Evolutionary conservation across 2,113 vertebrate genomes (phyloP), one percentile per base, ranked within the genome.

Genomic region (Hyperopisus bebe): DNA sequence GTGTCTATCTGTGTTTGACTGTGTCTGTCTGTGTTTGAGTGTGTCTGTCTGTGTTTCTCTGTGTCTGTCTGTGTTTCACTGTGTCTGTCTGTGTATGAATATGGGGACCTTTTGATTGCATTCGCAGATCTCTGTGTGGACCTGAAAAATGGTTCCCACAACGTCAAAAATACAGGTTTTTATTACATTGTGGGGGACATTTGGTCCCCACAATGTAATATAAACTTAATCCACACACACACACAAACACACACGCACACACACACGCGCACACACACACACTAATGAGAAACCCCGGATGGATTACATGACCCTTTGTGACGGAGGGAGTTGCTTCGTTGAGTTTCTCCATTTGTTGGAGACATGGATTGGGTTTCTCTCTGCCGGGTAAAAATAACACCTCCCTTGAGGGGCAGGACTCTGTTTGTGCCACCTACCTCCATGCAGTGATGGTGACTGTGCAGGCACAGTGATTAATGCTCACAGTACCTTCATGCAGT

Each of bases 1-100:
- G n/a, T 90, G 87, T 89, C 74, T 53, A 8, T 53, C 17, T 50
- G 90, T 42, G 85, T 88, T 35, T 62, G 55, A 53, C 88, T 50
- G 3, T 58, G 31, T 83, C 19, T 39, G 2, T 46, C 27, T 88
- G 0, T 80, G 74, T 39, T 17, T 82, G 77, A 3, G 4, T 66
- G n/a, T n/a, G 55, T 89, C 74, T 53, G 10, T 53, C 17, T 50
- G 90, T 42, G 85, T 88, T 35, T 62, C 39, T 39, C 88, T 50
- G 3, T 90, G 87, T 89, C 74, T 53, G 10, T 53, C 17, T 50
- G 90, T 42, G 85, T 88, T 35, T 62, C 39, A 53, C 88, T 50
- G 3, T 58, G 31, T 83, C 19, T 39, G 2, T 46, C 27, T 88
- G 0, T 80, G 74, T 39, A 39, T 82, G 77, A 3, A 11, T 66